Conservation (phyloP, 2,113 vertebrate genomes). For the Erythrocercus mccallii region DNA sequence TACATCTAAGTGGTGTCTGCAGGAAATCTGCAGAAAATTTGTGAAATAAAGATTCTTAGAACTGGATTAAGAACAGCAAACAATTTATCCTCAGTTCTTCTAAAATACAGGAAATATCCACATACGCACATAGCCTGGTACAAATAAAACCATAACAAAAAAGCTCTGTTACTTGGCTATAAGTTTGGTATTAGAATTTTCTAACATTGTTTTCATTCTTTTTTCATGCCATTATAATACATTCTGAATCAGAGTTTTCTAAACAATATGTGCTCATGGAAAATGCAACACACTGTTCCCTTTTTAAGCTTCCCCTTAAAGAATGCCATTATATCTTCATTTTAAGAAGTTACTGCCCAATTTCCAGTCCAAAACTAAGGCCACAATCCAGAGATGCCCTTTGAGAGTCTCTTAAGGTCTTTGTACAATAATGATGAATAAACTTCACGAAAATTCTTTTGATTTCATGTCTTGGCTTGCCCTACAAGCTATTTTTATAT, state of each 20-base stretch:
- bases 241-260: neutral
- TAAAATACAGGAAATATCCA: neutral
- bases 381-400: neutral
- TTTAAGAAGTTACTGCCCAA: neutral
- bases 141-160: neutral
- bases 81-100: neutral
- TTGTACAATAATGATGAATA: neutral
- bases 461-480: neutral
- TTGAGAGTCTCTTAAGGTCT: neutral
- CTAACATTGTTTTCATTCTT: neutral
- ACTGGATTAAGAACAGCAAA: neutral
- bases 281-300: neutral
- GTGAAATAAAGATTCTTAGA: neutral
- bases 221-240: neutral
- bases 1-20: neutral
- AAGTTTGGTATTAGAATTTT: neutral
- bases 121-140: neutral
- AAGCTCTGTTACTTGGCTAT: neutral
- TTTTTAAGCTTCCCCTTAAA: neutral
- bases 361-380: neutral
- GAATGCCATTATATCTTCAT: neutral
- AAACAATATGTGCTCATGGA: rapidly evolving
- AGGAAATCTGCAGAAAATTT: neutral
- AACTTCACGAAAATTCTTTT: neutral
- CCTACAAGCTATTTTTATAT: neutral